Conservation (phyloP, 1,140 invertebrate species). For the Piezodorus guildinii region DNA sequence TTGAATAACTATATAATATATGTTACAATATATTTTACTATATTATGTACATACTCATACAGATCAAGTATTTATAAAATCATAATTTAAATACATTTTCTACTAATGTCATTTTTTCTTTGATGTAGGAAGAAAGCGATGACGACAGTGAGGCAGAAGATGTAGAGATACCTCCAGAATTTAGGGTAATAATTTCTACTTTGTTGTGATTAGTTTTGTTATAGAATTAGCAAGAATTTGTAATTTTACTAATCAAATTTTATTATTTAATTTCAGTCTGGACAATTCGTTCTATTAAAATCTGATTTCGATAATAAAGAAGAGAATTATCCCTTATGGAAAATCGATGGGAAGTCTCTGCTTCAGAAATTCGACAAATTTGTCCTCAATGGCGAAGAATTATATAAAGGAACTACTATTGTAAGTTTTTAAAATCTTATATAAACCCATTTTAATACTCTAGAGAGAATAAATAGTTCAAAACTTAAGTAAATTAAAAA, state of each 20-base stretch:
- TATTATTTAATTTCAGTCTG: conserved; percentile 41
- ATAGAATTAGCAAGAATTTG: too few relatives aligned
- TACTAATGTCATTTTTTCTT: not conserved
- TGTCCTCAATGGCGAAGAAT: conserved; percentile 44
- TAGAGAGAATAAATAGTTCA: not conserved
- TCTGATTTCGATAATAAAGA: conserved; percentile 44
- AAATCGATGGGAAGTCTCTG: conserved; percentile 66
- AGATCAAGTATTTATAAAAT: too few relatives aligned
- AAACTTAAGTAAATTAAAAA: not conserved
- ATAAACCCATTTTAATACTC: not conserved
- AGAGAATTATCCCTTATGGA: conserved; percentile 55
- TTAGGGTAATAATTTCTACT: conserved; percentile 4
- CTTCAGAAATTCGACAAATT: conserved; percentile 64
- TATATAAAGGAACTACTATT: conserved; percentile 64
- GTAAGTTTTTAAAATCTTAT: conserved; percentile 37
- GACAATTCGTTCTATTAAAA: conserved; percentile 55
- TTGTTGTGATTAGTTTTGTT: too few relatives aligned
- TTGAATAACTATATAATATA: too few relatives aligned
- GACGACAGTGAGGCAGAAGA: conserved; percentile 19
- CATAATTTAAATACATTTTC: too few relatives aligned
- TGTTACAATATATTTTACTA: too few relatives aligned
- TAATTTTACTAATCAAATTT: not conserved
- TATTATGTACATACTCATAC: too few relatives aligned
- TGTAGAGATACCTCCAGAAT: conserved; percentile 17
- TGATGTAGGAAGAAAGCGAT: conserved; percentile 15